Evolutionary conservation across 2,888 invertebrate genomes (phyloP).

Genomic region (Seira ritae): DNA sequence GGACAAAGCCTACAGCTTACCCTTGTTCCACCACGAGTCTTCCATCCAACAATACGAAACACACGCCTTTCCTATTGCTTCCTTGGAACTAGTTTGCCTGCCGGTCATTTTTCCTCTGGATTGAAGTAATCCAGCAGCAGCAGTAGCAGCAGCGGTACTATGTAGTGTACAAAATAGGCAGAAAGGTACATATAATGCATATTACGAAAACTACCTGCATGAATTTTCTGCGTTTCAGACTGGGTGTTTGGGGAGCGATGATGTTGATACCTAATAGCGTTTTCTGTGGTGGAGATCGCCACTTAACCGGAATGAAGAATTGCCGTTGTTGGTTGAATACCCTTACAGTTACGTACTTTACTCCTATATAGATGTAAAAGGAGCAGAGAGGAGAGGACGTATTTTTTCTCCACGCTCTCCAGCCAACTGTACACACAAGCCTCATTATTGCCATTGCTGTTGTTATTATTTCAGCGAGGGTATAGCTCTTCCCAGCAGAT

Average conservation of each 20-base stretch:
- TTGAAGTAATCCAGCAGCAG: background rate
- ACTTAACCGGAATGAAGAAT: background rate
- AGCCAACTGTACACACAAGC: background rate
- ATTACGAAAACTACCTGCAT: background rate
- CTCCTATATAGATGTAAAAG: background rate
- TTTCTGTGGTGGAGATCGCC: constrained; percentile 8
- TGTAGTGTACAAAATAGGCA: too few relatives aligned
- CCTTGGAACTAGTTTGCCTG: too few relatives aligned
- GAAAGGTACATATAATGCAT: too few relatives aligned
- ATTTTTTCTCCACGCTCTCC: background rate
- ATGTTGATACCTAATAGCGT: constrained; percentile 5
- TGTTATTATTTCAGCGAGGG: background rate
- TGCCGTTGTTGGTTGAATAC: background rate
- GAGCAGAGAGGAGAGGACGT: background rate
- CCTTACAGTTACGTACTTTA: background rate
- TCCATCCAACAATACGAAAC: background rate
- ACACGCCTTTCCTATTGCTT: background rate
- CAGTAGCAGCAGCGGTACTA: too few relatives aligned
- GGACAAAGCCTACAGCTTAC: constrained; percentile 23
- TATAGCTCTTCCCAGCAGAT: background rate
- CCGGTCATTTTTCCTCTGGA: background rate
- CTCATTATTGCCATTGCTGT: constrained; percentile 1
- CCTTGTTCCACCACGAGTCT: constrained; percentile 20
- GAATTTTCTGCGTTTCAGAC: background rate
- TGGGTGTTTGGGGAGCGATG: background rate